These are phyloP conservation scores for Dilophus febrilis DNA, from an alignment of 2,888 invertebrate species.

Conservation along the genomic window DNA sequence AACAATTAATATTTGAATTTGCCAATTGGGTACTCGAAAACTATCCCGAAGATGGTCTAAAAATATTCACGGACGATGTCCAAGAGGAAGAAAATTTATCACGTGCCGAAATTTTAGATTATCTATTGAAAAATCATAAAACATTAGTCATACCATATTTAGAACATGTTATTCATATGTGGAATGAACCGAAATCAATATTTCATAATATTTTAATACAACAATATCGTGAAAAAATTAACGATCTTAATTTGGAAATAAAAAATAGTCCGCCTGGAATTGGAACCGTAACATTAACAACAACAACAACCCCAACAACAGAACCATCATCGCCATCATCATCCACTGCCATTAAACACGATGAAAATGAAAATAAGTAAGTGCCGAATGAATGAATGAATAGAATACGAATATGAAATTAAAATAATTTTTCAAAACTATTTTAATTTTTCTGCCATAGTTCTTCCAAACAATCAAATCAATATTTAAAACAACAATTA, in stretches of 20 bases:
- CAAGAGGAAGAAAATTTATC: constrained; percentile 80
- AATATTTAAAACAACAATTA: constrained; percentile 1
- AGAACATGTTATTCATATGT: constrained; percentile 81
- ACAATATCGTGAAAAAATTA: constrained; percentile 67
- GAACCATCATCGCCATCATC: too few relatives aligned
- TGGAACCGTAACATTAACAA: too few relatives aligned
- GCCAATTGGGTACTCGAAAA: constrained; percentile 80
- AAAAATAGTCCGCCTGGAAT: constrained; percentile 27
- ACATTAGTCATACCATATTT: constrained; percentile 77
- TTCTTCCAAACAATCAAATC: neutral
- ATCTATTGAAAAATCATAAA: constrained; percentile 65
- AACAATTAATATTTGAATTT: constrained; percentile 84
- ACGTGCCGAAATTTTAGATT: constrained; percentile 74
- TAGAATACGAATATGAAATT: too few relatives aligned
- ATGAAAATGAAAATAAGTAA: neutral
- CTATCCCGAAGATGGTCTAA: constrained; percentile 76
- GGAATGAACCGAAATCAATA: constrained; percentile 68
- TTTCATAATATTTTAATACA: constrained; percentile 86
- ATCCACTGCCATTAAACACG: too few relatives aligned
- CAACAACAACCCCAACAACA: too few relatives aligned
- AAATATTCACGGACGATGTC: constrained; percentile 73
- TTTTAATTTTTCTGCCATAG: too few relatives aligned
- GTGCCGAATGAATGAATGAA: too few relatives aligned
- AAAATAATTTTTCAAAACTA: too few relatives aligned
- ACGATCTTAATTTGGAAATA: constrained; percentile 25